Conservation (phyloP, 1,140 invertebrate genomes). For the Uloborus diversus region DNA sequence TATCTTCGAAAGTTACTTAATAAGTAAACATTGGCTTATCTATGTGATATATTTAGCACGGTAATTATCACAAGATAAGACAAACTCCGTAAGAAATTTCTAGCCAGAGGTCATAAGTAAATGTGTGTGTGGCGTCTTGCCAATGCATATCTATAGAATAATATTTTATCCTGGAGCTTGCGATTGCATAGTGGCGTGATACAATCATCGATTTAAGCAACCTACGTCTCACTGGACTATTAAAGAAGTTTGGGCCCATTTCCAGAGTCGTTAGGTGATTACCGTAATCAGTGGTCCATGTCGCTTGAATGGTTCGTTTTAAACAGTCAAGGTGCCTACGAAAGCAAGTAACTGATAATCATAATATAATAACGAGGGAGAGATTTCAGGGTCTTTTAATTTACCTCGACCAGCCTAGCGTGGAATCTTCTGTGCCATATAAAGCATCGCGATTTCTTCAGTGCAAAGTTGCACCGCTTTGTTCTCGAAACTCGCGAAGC, state of each 20-base stretch:
- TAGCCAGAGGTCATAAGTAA: too few relatives aligned
- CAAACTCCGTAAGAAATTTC: too few relatives aligned
- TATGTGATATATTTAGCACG: too few relatives aligned
- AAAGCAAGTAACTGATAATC: not conserved
- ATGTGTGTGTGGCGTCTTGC: too few relatives aligned
- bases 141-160: too few relatives aligned
- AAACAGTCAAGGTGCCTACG: not conserved
- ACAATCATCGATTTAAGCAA: not conserved
- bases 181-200: too few relatives aligned
- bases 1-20: too few relatives aligned
- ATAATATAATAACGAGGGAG: constrained; percentile 17
- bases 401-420: constrained; percentile 8
- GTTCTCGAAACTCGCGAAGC: not conserved
- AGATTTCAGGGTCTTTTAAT: constrained; percentile 11
- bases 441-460: constrained; percentile 15
- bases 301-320: not conserved
- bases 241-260: not conserved
- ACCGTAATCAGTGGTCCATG: constrained; percentile 10
- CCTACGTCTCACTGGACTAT: not conserved
- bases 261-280: constrained; percentile 34
- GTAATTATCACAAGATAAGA: too few relatives aligned
- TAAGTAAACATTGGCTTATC: too few relatives aligned
- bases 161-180: too few relatives aligned
- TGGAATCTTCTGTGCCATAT: constrained; percentile 8
- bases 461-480: not conserved